Percentiles rank a stretch among this genome's conserved stretches.
Conservation (phyloP, 2,888 invertebrate genomes). For the Ganaspis brasiliensis region DNA sequence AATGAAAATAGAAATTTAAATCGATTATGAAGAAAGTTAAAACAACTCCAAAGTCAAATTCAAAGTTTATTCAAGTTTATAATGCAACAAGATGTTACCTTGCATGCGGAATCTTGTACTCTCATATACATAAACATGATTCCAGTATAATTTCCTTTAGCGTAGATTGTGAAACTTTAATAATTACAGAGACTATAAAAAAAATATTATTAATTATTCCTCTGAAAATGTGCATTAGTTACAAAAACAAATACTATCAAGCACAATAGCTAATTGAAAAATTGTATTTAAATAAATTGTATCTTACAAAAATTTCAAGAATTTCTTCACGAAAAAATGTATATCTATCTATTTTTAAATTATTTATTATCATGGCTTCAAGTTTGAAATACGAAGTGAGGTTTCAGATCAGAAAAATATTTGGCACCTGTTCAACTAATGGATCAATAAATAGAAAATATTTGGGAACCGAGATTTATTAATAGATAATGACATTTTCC, state of each 20-base stretch:
- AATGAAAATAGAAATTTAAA: not conserved
- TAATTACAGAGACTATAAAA: slow-evolving; percentile 1
- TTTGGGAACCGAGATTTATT: not conserved
- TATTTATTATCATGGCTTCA: not conserved
- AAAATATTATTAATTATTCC: no score
- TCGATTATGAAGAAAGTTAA: not conserved
- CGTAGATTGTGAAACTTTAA: not conserved
- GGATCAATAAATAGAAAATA: slow-evolving; percentile 26
- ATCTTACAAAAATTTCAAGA: not conserved
- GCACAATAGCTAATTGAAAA: no score
- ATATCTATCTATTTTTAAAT: slow-evolving; percentile 11
- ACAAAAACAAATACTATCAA: no score
- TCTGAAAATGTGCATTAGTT: no score
- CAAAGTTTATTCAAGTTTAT: slow-evolving; percentile 1
- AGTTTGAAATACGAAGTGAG: not conserved
- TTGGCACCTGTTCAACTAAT: slow-evolving; percentile 29
- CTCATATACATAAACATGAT: not conserved
- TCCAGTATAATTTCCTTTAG: not conserved
- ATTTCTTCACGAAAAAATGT: not conserved
- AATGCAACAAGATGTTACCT: slow-evolving; percentile 22
- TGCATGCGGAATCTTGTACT: slow-evolving; percentile 1
- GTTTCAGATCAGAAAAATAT: slow-evolving; percentile 15
- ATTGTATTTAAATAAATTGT: no score
- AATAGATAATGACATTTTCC: slow-evolving; percentile 6
- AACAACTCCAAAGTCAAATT: slow-evolving; percentile 3